Percentiles rank a stretch among this genome's conserved stretches.
Evolutionary conservation across 2,797 vertebrate genomes (phyloP).

Genomic region (Girardinus metallicus): DNA sequence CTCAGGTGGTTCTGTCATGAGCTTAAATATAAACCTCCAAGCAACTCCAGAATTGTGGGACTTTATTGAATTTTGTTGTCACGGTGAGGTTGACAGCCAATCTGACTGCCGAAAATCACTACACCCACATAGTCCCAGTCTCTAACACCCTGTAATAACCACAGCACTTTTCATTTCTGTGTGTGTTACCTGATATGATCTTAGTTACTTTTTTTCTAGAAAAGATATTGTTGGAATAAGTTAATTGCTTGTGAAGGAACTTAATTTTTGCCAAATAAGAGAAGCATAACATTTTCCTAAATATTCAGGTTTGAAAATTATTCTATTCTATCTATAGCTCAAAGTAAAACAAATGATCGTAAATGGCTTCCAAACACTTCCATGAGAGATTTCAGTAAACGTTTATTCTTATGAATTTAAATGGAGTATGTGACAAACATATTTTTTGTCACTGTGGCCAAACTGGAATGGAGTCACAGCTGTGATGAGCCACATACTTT

Average conservation of each 20-base stretch:
- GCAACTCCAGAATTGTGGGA: background rate
- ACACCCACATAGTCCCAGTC: background rate
- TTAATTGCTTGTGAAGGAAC: background rate
- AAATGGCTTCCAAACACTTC: background rate
- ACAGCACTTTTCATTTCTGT: background rate
- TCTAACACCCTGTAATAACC: background rate
- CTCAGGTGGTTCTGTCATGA: background rate
- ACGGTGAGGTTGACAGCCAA: conserved; percentile 2
- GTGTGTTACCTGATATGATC: background rate
- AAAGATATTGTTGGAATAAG: background rate
- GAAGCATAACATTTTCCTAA: background rate
- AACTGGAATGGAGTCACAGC: background rate
- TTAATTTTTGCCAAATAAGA: background rate
- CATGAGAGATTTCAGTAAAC: background rate
- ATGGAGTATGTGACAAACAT: background rate
- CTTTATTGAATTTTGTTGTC: conserved; percentile 12
- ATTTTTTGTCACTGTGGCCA: background rate
- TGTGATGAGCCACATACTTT: background rate
- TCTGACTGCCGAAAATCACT: background rate
- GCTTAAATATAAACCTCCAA: background rate
- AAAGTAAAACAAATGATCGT: background rate
- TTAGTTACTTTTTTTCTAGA: background rate
- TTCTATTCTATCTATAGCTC: background rate
- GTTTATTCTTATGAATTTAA: background rate
- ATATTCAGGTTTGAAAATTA: background rate